Base-by-base conservation (phyloP, 2,113 vertebrate genomes). In the Etheostoma cragini region DNA sequence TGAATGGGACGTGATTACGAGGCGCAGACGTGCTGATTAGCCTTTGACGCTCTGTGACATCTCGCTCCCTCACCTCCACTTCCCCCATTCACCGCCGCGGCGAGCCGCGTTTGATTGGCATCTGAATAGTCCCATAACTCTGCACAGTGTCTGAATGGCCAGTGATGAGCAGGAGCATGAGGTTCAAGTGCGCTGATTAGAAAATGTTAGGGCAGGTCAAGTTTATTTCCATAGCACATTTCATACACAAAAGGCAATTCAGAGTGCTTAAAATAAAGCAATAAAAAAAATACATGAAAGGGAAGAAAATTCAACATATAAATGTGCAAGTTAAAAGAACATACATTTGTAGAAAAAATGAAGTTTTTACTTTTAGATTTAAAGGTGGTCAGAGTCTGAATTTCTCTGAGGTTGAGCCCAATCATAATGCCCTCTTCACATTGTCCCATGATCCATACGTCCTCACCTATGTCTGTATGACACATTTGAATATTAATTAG, bases 1-100 rank as follows among this genome's bases (percentile, higher is more conserved):
- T 93, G 92, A 95, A 94, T 93, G 73, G 88, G 76, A 80, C 33
- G 67, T 94, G 93, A 95, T 95, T 94, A 90, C 84, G 69, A 82
- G 68, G 85, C 35, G 60, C 78, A 56, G 67, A 83, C 78, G 57
- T 82, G 78, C 87, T 92, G 93, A 94, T 95, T 93, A 92, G 84
- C 84, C 79, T 81, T 83, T 83, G 79, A 85, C 33, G 68, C 82
- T 63, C 33, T 0, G 57, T 81, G 84, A 85, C 87, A 84, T 53
- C 84, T 61, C 49, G 72, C 69, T 49, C 58, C 54, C 80, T 81
- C 85, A 56, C 73, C 76, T 69, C 75, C 52, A 0, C 22, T 72
- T 73, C 71, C 78, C 35, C 35, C 76, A 15, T 62, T 85, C 76
- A 24, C 26, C 0, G 19, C 63, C 8, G 0, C 6, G 19, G 26